Evolutionary conservation across 2,888 invertebrate genomes (phyloP).

Genomic region (Acrobeloides nanus): DNA sequence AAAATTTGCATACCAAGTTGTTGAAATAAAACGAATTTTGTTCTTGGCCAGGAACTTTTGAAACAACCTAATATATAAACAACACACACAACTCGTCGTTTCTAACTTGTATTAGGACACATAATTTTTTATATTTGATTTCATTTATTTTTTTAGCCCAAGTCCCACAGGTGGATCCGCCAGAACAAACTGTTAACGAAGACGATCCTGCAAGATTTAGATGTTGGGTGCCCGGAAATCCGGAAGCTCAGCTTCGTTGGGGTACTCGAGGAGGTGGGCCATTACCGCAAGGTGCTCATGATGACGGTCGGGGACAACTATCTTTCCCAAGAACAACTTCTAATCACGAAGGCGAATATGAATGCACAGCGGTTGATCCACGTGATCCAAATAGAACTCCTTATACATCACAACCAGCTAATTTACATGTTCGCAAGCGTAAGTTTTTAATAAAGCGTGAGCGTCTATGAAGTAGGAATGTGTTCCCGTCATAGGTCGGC

Average conservation of each 20-base stretch:
- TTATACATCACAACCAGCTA: constrained; percentile 43
- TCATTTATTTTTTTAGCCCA: too few relatives aligned
- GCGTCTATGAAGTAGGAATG: too few relatives aligned
- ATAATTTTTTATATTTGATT: too few relatives aligned
- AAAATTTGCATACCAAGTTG: too few relatives aligned
- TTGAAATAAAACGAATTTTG: too few relatives aligned
- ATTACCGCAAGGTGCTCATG: constrained; percentile 42
- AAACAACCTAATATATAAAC: too few relatives aligned
- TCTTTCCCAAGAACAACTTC: constrained; percentile 42
- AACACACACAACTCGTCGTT: too few relatives aligned
- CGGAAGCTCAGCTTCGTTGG: constrained; percentile 40
- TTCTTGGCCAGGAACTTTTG: too few relatives aligned
- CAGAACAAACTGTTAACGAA: constrained; percentile 64
- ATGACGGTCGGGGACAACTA: constrained; percentile 31
- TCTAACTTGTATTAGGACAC: too few relatives aligned
- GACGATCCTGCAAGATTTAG: constrained; percentile 65
- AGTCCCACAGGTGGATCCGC: constrained; percentile 57
- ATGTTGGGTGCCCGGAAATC: constrained; percentile 60
- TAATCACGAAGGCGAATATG: constrained; percentile 23
- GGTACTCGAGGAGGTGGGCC: constrained; percentile 32
- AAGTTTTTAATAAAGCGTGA: too few relatives aligned
- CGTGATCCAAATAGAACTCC: not conserved
- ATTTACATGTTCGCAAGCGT: constrained; percentile 31
- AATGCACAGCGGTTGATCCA: constrained; percentile 15
- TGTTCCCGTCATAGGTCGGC: too few relatives aligned